Percentiles rank a stretch among this genome's conserved stretches.
Conservation (phyloP, 1,140 invertebrate genomes). For the Venustaconcha ellipsiformis region DNA sequence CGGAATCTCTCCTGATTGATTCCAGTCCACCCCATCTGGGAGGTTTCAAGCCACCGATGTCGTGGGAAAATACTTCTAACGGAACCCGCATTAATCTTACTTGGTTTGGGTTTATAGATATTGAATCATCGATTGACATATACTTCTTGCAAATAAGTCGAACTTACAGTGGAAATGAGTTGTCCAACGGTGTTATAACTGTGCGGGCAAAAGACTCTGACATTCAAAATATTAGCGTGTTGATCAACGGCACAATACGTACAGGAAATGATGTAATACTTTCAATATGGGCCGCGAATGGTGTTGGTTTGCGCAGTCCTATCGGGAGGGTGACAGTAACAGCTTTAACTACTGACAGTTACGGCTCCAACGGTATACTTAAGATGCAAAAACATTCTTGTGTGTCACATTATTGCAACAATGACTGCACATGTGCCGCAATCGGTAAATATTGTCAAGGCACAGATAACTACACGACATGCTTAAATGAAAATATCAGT, state of each 20-base stretch:
- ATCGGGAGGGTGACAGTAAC: slow-evolving; percentile 25
- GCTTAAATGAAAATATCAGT: neutral
- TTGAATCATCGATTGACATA: slow-evolving; percentile 32
- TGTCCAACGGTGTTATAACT: slow-evolving; percentile 22
- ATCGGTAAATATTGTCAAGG: slow-evolving; percentile 32
- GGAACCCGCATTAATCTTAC: slow-evolving; percentile 16
- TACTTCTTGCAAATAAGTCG: slow-evolving; percentile 37
- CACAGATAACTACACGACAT: neutral
- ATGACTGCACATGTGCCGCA: slow-evolving; percentile 45
- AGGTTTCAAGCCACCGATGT: slow-evolving; percentile 33
- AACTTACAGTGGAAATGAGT: slow-evolving; percentile 32
- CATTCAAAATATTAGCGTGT: slow-evolving; percentile 8
- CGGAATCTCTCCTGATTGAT: slow-evolving; percentile 36
- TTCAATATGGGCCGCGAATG: slow-evolving; percentile 30
- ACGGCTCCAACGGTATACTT: slow-evolving; percentile 12
- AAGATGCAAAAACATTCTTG: slow-evolving; percentile 37
- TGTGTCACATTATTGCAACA: slow-evolving; percentile 35
- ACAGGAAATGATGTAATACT: slow-evolving; percentile 28
- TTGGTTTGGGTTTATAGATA: slow-evolving; percentile 44
- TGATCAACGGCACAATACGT: slow-evolving; percentile 2
- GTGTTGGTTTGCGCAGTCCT: slow-evolving; percentile 20
- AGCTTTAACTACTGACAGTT: slow-evolving; percentile 6
- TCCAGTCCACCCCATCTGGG: slow-evolving; percentile 43
- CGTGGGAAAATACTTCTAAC: slow-evolving; percentile 20
- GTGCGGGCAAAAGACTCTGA: slow-evolving; percentile 1